phyloP scores from a whole-genome alignment of 2,113 vertebrate species.

The Heptranchias perlo region DNA sequence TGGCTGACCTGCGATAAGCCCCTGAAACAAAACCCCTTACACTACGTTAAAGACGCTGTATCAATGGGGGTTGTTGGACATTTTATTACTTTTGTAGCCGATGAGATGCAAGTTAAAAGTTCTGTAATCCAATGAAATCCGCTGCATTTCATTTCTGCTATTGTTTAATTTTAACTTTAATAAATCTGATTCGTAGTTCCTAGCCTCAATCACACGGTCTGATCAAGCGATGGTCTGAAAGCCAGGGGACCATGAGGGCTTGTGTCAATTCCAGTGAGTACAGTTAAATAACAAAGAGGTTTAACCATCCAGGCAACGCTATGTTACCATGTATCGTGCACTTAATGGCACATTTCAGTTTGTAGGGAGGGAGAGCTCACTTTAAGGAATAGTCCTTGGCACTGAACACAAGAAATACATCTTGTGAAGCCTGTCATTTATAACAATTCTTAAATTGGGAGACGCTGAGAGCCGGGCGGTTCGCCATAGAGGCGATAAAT shows the following conservation, averaged over 20 bases:
- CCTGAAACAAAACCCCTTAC: too few relatives aligned
- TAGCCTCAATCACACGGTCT: not conserved
- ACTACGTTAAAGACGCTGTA: not conserved
- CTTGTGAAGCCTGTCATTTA: not conserved
- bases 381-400: not conserved
- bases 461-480: not conserved
- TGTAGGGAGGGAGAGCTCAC: not conserved
- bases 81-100: not conserved
- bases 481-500: not conserved
- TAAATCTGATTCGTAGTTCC: not conserved
- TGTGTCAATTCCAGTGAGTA: not conserved
- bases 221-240: not conserved
- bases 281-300: not conserved
- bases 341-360: too few relatives aligned
- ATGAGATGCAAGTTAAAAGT: not conserved
- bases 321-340: too few relatives aligned
- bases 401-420: not conserved
- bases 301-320: not conserved
- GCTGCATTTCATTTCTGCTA: not conserved
- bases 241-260: not conserved
- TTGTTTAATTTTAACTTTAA: not conserved
- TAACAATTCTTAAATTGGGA: not conserved
- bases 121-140: not conserved
- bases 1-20: too few relatives aligned
- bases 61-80: not conserved